These are phyloP conservation scores for Paralichthys olivaceus DNA, from an alignment of 2,113 vertebrate genomes.

Conservation along the genomic window DNA sequence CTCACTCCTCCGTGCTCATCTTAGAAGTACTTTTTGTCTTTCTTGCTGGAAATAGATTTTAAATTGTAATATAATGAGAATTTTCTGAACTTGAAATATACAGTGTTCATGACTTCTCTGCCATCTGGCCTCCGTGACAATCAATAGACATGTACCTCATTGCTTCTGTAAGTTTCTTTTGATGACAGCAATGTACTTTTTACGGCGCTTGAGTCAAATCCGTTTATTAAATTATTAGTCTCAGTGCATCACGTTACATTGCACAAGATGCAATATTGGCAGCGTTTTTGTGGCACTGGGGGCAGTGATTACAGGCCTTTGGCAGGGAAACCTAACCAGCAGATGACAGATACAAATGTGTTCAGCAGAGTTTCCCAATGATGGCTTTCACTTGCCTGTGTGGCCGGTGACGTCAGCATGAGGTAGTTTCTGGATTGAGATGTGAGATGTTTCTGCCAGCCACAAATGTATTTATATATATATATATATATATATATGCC, in stretches of 20 bases:
- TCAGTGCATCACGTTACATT: conserved; percentile 49
- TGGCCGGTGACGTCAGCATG: conserved; percentile 44
- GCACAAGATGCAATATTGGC: conserved; percentile 43
- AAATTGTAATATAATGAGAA: not conserved
- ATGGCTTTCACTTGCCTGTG: conserved; percentile 36
- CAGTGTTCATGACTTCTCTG: not conserved
- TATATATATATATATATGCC: not conserved
- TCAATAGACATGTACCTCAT: conserved; percentile 20
- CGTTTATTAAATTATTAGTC: conserved; percentile 59
- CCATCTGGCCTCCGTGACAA: conserved; percentile 32
- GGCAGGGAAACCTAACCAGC: conserved; percentile 58
- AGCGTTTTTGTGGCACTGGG: conserved; percentile 38
- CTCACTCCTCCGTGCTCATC: conserved; percentile 11
- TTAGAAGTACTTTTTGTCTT: conserved; percentile 19
- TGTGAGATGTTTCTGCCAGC: conserved; percentile 39
- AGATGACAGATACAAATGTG: conserved; percentile 69
- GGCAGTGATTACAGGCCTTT: conserved; percentile 69
- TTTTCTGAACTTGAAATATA: not conserved
- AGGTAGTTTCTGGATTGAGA: conserved; percentile 56
- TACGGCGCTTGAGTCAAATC: conserved; percentile 29
- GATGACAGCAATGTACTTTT: conserved; percentile 53
- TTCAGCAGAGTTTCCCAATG: conserved; percentile 56
- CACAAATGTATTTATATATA: conserved; percentile 25
- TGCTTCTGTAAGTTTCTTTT: conserved; percentile 40
- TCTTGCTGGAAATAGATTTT: not conserved